Evolutionary conservation across 2,113 vertebrate genomes (phyloP).

Genomic region (Physeter macrocephalus): DNA sequence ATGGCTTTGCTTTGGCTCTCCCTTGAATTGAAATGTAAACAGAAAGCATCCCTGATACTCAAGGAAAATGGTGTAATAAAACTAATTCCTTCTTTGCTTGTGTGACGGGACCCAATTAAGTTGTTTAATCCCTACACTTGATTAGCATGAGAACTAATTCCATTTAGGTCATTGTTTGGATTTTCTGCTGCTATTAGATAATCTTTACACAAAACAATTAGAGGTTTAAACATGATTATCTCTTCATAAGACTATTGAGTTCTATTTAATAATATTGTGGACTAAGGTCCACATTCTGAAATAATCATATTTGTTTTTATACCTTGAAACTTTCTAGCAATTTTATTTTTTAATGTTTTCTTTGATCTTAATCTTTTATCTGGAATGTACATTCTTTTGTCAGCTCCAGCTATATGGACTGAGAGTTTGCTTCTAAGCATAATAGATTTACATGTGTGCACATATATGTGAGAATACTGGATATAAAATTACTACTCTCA

Average conservation of each 20-base stretch:
- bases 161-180: background rate
- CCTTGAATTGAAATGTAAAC: background rate
- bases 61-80: background rate
- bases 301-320: background rate
- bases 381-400: background rate
- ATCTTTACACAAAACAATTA: background rate
- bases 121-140: background rate
- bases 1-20: background rate
- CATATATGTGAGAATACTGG: background rate
- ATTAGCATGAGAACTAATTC: background rate
- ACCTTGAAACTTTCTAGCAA: background rate
- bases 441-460: background rate
- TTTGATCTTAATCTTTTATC: background rate
- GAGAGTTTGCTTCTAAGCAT: background rate
- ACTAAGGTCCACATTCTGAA: background rate
- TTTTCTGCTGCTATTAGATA: background rate
- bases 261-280: background rate
- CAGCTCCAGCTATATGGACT: background rate
- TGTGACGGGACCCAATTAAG: background rate
- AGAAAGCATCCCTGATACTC: background rate
- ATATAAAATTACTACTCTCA: background rate
- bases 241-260: background rate
- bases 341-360: background rate
- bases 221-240: background rate
- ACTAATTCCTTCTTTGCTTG: background rate